Base-by-base conservation (phyloP, 2,888 invertebrate genomes). In the Alitta virens region DNA sequence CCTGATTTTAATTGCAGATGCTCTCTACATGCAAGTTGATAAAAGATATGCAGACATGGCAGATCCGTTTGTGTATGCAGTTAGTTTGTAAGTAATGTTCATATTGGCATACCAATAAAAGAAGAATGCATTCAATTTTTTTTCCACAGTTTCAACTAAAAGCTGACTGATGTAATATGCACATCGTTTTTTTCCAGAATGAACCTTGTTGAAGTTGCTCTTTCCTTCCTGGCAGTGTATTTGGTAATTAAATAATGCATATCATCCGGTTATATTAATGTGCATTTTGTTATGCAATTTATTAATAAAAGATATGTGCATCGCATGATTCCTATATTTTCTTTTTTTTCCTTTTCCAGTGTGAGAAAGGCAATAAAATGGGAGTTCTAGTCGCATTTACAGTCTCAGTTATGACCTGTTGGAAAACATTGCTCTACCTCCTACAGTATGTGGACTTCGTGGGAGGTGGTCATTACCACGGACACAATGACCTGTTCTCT, bases 361-460 rank as follows among this genome's bases (percentile, higher is more conserved):
- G 12, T 33, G 33, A 33, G 33, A 33, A 12, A 12, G 33, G 7
- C 33, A 33, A 33, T 12, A 33, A 23, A 9, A 7, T 1, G 1
- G 43, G 75, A 1, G 61, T 60, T 1, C 63, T 69, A 2, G 57
- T 73, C 51, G 74, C 75, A 1, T 74, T 74, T 67, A 74, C 71
- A 1, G 75, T 74, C 14, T 70, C 71, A 1, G 73, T 75, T 23
- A 76, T 76, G 75, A 76, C 75, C 21, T 71, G 74, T 55, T 77
- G 75, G 76, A 77, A 77, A 60, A 77, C 77, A 0, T 70, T 75
- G 7, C 67, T 75, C 40, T 77, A 77, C 59, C 66, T 76, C 54
- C 64, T 74, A 18, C 76, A 74, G 73, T 75, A 72, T 59, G 64
- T 67, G n/a, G 73, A 73, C 14, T 64, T 72, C 21, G 71, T 68